These are phyloP conservation scores for Eupithecia pulchellata DNA, from an alignment of 2,888 invertebrate species.

Conservation along the genomic window DNA sequence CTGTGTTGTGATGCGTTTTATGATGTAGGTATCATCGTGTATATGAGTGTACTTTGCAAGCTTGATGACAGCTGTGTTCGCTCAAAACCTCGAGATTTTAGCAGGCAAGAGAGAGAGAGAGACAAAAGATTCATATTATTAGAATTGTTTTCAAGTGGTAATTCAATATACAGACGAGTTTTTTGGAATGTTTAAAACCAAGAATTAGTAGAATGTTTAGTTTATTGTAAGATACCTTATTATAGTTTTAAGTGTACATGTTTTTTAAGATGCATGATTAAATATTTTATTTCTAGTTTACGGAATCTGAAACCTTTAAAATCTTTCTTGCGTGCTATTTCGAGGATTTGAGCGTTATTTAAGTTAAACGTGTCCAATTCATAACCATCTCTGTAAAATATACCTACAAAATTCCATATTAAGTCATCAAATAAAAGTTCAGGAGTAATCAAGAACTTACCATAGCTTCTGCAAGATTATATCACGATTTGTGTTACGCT, in stretches of 20 bases:
- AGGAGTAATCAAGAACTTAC: conserved; percentile 56
- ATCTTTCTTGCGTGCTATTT: conserved; percentile 10
- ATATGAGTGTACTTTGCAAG: conserved; percentile 56
- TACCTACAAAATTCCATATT: conserved; percentile 29
- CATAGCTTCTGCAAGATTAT: conserved; percentile 60
- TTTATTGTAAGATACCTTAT: too few relatives aligned
- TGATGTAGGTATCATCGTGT: conserved; percentile 48
- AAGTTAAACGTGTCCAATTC: conserved; percentile 38
- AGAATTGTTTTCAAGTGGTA: neutral
- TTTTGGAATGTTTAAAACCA: too few relatives aligned
- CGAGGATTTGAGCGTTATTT: conserved; percentile 8
- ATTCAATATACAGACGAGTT: too few relatives aligned
- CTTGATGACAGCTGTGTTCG: conserved; percentile 57
- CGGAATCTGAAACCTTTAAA: neutral
- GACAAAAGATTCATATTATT: neutral
- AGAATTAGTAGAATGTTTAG: too few relatives aligned
- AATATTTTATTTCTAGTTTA: too few relatives aligned
- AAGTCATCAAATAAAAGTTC: conserved; percentile 26
- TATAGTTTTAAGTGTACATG: too few relatives aligned
- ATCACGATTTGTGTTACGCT: conserved; percentile 29
- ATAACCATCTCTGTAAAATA: conserved; percentile 37
- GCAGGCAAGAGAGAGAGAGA: neutral
- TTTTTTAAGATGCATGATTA: too few relatives aligned
- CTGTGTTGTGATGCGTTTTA: conserved; percentile 56
- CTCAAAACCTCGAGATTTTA: conserved; percentile 31